Base-by-base conservation (phyloP, 2,797 vertebrate species). In the Galago senegalensis region DNA sequence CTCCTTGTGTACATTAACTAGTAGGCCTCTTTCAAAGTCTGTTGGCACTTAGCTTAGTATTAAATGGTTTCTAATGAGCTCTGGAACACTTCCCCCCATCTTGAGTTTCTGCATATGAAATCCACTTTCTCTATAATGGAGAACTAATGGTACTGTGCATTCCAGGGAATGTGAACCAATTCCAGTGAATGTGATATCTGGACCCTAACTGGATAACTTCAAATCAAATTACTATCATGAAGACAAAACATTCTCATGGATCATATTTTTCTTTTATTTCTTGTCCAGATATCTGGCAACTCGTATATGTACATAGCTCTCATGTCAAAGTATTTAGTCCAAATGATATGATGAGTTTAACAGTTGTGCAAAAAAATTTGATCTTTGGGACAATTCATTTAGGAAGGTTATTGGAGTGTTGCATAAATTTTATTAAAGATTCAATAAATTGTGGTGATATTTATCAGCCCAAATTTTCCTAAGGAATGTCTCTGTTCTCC, bases 1-100 rank as follows among this genome's bases (percentile, higher is more conserved):
- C 91, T 95, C 95, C 84, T 92, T 97, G 96, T 97, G 93, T 97
- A 97, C 93, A 97, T 95, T 96, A 96, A 97, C 96, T 96, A 97
- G 97, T 90, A 97, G 92, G 76, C 73, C 75, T 95, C 87, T 96
- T 97, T 97, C 93, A 92, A 94, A 94, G 87, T 93, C 84, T 69
- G 80, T 92, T 92, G 96, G 96, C 95, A 94, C 96, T 89, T 95
- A 94, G 94, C 34, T 96, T 92, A 95, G 93, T 94, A 40, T 93
- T 96, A 96, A 97, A 98, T 94, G 89, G 87, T 79, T 95, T 97
- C 91, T 93, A 97, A 96, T 94, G 91, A 96, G 87, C 69, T 93
- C 87, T 60, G 40, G 43, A 73, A 75, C 61, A 73, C 43, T 67
- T 76, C 58, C 49, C 72, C 87, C 61, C 43, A 89, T 37, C 16